Base-by-base conservation (phyloP, 2,888 invertebrate genomes). In the Acanthosepion lycidas region DNA sequence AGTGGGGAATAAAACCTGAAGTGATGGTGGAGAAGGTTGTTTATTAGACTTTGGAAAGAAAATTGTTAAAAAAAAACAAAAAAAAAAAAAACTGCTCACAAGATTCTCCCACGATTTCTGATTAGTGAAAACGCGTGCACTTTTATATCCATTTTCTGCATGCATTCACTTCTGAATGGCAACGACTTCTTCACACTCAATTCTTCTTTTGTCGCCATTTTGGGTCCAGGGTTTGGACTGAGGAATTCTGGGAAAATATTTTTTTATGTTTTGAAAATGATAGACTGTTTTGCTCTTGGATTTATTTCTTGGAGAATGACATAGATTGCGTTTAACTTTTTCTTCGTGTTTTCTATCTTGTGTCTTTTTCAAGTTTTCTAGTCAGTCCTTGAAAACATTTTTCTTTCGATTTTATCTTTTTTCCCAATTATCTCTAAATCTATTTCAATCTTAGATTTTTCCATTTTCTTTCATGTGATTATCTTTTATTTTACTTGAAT, bases 71-170 rank as follows among this genome's bases (percentile, higher is more conserved):
- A 42, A 42, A n/a, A n/a, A n/a, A n/a, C n/a, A n/a, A n/a, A n/a
- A n/a, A 42, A 42, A 42, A 42, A 42, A 42, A 78, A 78, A 78
- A n/a, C 78, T 9, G 6, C n/a, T 78, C 33, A n/a, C 78, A 78
- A 78, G 78, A 78, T 78, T 78, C 78, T 78, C 78, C 78, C 78
- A 78, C 78, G 78, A n/a, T 78, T 78, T 59, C 23, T 59, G 59
- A 59, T 59, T 59, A 15, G 78, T 78, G 33, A 78, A 78, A n/a
- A n/a, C 78, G 59, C 23, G n/a, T 78, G 78, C 78, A 78, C 78
- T 78, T 78, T n/a, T 78, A 78, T 15, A 15, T 9, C n/a, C 3
- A n/a, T 78, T 33, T 33, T 78, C 8, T 78, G n/a, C 12, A 15
- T 78, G 78, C 78, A 78, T 78, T 78, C 78, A n/a, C 15, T n/a